Base-by-base conservation (phyloP, 2,797 vertebrate genomes). In the Acanthopagrus latus region DNA sequence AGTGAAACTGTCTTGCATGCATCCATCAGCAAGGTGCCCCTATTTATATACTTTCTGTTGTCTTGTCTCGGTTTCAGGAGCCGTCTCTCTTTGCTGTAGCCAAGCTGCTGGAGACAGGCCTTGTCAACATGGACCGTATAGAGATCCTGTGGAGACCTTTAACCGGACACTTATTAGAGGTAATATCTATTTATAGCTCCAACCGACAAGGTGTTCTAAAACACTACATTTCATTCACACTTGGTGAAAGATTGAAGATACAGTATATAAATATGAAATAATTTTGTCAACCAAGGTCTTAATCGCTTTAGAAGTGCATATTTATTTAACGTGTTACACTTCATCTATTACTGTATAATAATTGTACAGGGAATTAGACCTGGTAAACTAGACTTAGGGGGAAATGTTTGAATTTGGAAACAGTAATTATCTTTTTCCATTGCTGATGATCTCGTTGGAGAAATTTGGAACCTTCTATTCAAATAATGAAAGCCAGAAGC, bases 121-220 rank as follows among this genome's bases (percentile, higher is more conserved):
- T 99, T 3, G 97, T 99, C 81, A 99, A 99, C 91, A 99, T 99
- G 98, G 97, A 96, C 82, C 97, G 98, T 70, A 99, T 99, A 76
- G 98, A 99, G 91, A 97, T 99, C 91, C 94, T 99, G 41, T 99
- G 98, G 98, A 96, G 98, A 89, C 98, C 98, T 58, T 90, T 99
- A 78, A 99, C 98, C 0, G 98, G 97, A 58, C 98, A 99, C 92
- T 92, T 99, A 57, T 91, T 99, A 80, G 98, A 99, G 98, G 98
- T 99, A 96, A 95, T 56, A 8, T 60, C 25, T 56, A 12, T 41
- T 73, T 33, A 14, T 1, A 55, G n/a, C 27, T 23, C 14, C n/a
- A 44, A 7, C 41, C 18, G 12, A 59, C 14, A 2, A 12, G 7
- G 7, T 56, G 6, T 6, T 51, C 2, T 47, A 13, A 17, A 62